Evolutionary conservation across 2,888 invertebrate genomes (phyloP), one percentile per base, ranked within the genome.

Genomic region (Archaeoteleia sp.): DNA sequence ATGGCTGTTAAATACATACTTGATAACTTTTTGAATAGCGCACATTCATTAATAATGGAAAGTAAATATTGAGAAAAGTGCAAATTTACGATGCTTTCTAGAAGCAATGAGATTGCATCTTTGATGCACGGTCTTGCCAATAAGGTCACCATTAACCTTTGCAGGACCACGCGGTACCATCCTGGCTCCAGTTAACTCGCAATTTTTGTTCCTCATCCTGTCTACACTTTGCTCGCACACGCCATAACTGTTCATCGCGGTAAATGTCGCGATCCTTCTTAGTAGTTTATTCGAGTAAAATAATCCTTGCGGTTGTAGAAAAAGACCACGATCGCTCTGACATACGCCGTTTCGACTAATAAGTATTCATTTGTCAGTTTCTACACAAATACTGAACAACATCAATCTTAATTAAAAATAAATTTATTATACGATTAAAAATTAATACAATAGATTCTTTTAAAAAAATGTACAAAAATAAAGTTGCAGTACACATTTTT

Each of bases 211-310:
- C 34, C 34, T 12, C 6, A 34, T 10, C 13, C 34, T 20, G 30
- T 13, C 23, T 34, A 20, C 29, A 29, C 40, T 51, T 42, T 32
- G 32, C 46, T 25, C 14, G 37, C 42, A 35, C 43, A 39, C 29
- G 48, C 62, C 62, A 34, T 62, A 62, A 62, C 62, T 54, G 62
- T 62, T 54, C 62, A 48, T 54, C 54, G 48, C 54, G 62, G 35
- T 54, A 46, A 62, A 46, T 54, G 48, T 62, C 62, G 48, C 62
- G 39, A 27, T 54, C 20, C 37, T 13, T 32, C 43, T 20, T 35
- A 1, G 29, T 9, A n/a, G n/a, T 29, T 8, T 10, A 32, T 32
- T 32, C 3, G 10, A 9, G 51, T 30, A 43, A 53, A 45, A 37
- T 34, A 43, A 60, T 60, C 49, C 43, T 12, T 20, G 58, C 23